Base-by-base conservation (phyloP, 2,888 invertebrate genomes). In the Cenopis cana region DNA sequence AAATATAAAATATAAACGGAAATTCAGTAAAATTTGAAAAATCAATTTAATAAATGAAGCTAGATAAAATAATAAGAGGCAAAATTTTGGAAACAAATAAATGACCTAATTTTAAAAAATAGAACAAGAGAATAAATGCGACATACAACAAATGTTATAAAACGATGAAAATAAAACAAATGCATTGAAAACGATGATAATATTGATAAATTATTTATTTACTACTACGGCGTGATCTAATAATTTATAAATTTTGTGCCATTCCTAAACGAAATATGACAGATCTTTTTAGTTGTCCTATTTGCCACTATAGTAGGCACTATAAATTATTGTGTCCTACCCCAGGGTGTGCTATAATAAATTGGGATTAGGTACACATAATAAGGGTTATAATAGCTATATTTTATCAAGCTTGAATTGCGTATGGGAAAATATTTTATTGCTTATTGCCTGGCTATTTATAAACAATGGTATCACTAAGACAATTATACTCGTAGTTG, bases 291-390 rank as follows among this genome's bases (percentile, higher is more conserved):
- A 36, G 56, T 56, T 38, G 8, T n/a, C 60, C 29, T 29, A 60
- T 46, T 60, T 46, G 29, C 60, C 17, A 29, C 46, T 24, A 9
- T 17, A 49, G 29, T 46, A 49, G 60, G 46, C 60, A 46, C 29
- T 29, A 49, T 60, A 46, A 11, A 60, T 60, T 60, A 60, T 46
- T 29, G 60, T 60, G 60, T n/a, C 60, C 33, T 24, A 38, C 57
- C 38, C 46, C 29, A 29, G 24, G 10, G 10, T 49, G 18, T 11
- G 24, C 11, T 29, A 2, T 17, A 61, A 61, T 50, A 61, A 49
- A 61, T 61, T 33, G 29, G 12, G 49, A 61, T 49, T 49, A 49
- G 20, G 49, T 49, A 60, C 49, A 49, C n/a, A 46, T 24, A 24
- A n/a, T 46, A 41, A 17, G 10, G 5, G 49, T 49, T 17, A 61